Conservation (phyloP, 2,888 invertebrate genomes). For the Gastrophysa polygoni region DNA sequence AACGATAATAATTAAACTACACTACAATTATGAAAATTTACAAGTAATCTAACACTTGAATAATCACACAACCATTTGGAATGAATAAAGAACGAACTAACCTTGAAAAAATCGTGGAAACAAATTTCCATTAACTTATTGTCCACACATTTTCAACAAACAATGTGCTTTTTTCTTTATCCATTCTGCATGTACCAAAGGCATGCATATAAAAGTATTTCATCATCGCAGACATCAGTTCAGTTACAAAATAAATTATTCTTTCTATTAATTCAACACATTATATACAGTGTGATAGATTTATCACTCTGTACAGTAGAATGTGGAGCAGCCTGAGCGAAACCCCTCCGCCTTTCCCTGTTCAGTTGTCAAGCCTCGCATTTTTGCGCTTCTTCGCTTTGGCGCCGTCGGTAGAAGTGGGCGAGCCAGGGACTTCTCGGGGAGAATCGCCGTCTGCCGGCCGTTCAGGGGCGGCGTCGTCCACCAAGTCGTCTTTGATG, state of each 20-base stretch:
- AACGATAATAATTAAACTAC: conserved; percentile 36
- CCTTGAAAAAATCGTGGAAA: neutral
- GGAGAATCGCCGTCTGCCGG: conserved; percentile 23
- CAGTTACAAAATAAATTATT: neutral
- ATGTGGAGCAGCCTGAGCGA: too few relatives aligned
- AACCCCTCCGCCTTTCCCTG: too few relatives aligned
- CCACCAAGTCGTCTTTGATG: conserved; percentile 72
- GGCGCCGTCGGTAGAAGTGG: conserved; percentile 4
- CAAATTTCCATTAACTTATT: conserved; percentile 9
- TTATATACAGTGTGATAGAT: neutral
- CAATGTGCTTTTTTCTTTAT: conserved; percentile 8
- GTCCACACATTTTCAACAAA: neutral
- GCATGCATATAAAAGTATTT: too few relatives aligned
- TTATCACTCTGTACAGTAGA: too few relatives aligned
- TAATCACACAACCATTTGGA: conserved; percentile 34
- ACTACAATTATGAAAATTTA: conserved; percentile 33
- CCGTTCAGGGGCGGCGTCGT: conserved; percentile 59
- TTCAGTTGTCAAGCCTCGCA: conserved; percentile 36
- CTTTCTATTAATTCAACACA: too few relatives aligned
- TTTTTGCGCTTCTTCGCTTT: conserved; percentile 43
- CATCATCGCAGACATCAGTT: neutral
- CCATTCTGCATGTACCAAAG: neutral
- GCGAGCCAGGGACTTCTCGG: conserved; percentile 24
- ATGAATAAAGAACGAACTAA: conserved; percentile 23
- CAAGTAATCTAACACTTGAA: conserved; percentile 22